Evolutionary conservation across 1,140 invertebrate species (phyloP).

Genomic region (Hypothenemus hampei): DNA sequence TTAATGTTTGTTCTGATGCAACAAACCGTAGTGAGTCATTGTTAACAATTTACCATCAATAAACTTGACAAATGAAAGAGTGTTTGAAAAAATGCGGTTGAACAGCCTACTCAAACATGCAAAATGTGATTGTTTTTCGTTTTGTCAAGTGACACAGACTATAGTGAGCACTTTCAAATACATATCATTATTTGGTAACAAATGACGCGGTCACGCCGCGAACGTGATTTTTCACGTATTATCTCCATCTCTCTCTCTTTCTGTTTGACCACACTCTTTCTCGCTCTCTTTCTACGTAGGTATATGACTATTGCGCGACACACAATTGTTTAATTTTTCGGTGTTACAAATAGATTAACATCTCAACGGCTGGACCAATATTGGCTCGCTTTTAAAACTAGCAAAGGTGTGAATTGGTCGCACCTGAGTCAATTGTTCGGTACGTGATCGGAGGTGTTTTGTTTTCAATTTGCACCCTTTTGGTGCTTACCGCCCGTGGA

Average conservation of each 20-base stretch:
- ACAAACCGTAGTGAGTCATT: no score
- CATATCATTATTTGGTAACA: slow-evolving; percentile 24
- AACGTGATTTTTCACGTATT: slow-evolving; percentile 17
- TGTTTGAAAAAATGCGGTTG: no score
- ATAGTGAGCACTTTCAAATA: slow-evolving; percentile 16
- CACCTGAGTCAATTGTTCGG: slow-evolving; percentile 15
- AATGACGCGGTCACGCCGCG: slow-evolving; percentile 14
- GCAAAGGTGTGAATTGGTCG: slow-evolving; percentile 19
- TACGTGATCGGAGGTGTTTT: slow-evolving; percentile 16
- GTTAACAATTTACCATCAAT: no score
- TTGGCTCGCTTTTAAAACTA: slow-evolving; percentile 8
- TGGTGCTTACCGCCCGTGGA: background rate
- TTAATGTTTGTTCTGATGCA: no score
- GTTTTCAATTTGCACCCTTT: slow-evolving; percentile 2
- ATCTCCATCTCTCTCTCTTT: slow-evolving; percentile 7
- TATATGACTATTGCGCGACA: no score
- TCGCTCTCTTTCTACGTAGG: no score
- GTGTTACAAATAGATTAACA: slow-evolving; percentile 21
- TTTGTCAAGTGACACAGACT: background rate
- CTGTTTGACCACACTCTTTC: background rate
- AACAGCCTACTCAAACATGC: no score
- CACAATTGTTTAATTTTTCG: slow-evolving; percentile 22
- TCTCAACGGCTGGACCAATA: slow-evolving; percentile 14
- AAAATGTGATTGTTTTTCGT: no score
- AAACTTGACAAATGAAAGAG: no score